These are phyloP conservation scores for Chaitophorus viminalis DNA, from an alignment of 2,888 invertebrate genomes.

Conservation along the genomic window DNA sequence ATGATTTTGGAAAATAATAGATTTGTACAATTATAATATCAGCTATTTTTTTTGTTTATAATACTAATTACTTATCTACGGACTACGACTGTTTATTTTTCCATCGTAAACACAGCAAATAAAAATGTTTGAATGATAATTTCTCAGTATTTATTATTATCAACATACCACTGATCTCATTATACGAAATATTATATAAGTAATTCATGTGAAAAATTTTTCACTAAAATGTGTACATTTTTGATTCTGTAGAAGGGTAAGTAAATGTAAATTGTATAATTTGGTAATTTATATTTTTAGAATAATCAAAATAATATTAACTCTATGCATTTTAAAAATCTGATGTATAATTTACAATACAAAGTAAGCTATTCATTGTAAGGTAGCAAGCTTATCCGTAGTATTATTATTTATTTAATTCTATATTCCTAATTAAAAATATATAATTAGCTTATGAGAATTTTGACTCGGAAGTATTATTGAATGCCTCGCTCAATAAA, in stretches of 20 bases:
- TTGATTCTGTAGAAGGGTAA: not conserved
- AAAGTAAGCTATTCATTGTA: too few species aligned
- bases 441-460: too few species aligned
- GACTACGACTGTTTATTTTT: not conserved
- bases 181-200: not conserved
- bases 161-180: not conserved
- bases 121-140: too few species aligned
- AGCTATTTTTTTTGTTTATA: too few species aligned
- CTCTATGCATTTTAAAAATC: too few species aligned
- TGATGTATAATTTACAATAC: too few species aligned
- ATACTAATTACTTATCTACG: not conserved
- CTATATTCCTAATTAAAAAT: not conserved
- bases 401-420: not conserved
- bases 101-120: constrained; percentile 10
- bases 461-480: too few species aligned
- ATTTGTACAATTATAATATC: not conserved
- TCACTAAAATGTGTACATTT: not conserved
- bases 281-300: not conserved
- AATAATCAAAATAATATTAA: not conserved
- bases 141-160: not conserved
- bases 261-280: not conserved
- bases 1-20: not conserved
- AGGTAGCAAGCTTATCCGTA: too few species aligned
- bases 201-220: not conserved
- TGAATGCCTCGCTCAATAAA: too few species aligned